Conservation (phyloP, 2,888 invertebrate genomes). For the Neria commutata region DNA sequence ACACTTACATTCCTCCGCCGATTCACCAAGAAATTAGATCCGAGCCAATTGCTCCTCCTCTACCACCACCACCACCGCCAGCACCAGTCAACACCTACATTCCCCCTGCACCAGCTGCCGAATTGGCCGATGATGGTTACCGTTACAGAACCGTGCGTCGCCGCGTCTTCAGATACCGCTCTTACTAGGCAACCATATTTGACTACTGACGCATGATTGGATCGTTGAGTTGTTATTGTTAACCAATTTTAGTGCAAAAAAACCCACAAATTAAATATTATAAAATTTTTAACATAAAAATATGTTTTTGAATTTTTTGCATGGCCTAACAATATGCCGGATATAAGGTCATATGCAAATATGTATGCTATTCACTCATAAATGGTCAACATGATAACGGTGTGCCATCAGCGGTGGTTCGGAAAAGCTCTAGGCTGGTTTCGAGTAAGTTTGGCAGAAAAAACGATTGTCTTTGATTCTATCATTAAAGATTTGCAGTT, state of each 20-base stretch:
- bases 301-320: too few relatives aligned
- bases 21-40: neutral
- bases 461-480: too few relatives aligned
- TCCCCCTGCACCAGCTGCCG: conserved; percentile 39
- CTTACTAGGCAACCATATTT: too few relatives aligned
- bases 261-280: conserved; percentile 3
- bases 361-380: too few relatives aligned
- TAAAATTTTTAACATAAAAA: neutral
- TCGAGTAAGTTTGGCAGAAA: too few relatives aligned
- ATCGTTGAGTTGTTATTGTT: neutral
- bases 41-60: neutral
- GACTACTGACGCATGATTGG: neutral
- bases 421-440: too few relatives aligned
- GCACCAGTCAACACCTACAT: conserved; percentile 38
- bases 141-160: conserved; percentile 44
- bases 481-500: too few relatives aligned
- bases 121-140: conserved; percentile 42
- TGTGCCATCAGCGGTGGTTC: too few relatives aligned
- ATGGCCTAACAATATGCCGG: too few relatives aligned
- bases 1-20: neutral
- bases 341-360: too few relatives aligned
- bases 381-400: too few relatives aligned
- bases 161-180: conserved; percentile 43
- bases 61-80: conserved; percentile 11
- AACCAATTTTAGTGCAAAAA: neutral